Conservation (phyloP, 2,797 vertebrate genomes). For the Pantherophis vulpinus region DNA sequence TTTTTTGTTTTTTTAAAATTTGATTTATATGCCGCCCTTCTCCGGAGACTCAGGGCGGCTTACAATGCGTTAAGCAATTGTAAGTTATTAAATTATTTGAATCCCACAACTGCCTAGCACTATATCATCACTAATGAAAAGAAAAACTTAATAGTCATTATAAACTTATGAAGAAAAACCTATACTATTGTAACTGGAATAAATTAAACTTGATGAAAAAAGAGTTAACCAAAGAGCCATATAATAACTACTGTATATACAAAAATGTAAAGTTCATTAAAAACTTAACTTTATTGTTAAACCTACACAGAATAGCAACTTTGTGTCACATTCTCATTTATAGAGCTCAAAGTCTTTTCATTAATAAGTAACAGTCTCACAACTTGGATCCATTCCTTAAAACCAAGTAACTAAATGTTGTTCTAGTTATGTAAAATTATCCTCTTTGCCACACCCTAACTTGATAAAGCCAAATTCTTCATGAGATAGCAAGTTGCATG, state of each 20-base stretch:
- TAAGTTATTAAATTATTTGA: no score
- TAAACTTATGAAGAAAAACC: not conserved
- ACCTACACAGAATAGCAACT: not conserved
- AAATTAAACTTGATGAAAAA: not conserved
- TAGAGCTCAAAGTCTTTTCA: not conserved
- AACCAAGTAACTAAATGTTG: not conserved
- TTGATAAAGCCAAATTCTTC: not conserved
- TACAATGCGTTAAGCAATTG: no score
- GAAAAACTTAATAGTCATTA: not conserved
- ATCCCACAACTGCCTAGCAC: no score
- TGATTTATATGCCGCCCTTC: no score
- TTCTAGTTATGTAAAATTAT: not conserved
- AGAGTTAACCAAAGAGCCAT: not conserved
- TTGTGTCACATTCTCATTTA: not conserved
- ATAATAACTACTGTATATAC: not conserved
- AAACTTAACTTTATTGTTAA: not conserved
- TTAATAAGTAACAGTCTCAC: not conserved
- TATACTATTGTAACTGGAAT: not conserved
- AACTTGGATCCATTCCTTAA: not conserved
- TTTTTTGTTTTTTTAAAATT: no score
- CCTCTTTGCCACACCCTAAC: not conserved
- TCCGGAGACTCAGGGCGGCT: no score
- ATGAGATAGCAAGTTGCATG: not conserved
- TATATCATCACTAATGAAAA: not conserved
- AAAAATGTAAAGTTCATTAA: not conserved